Percentiles rank a stretch among this genome's conserved stretches.
phyloP scores from a whole-genome alignment of 2,113 vertebrate species.

The Spilogale gracilis region DNA sequence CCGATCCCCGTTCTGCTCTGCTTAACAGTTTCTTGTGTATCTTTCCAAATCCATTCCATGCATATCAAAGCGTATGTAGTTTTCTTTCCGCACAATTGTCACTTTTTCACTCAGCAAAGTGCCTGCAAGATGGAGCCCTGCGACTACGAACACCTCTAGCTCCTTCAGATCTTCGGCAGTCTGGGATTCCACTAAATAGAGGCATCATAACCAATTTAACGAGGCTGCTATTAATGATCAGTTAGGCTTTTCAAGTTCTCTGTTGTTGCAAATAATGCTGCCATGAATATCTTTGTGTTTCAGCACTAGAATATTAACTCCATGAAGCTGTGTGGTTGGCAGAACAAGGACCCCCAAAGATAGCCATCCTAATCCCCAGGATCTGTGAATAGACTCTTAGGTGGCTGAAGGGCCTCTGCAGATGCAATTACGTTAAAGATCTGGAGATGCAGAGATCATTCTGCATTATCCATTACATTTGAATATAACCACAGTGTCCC shows the following conservation, averaged over 20 bases:
- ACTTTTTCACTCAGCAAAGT: background rate
- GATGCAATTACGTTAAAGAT: background rate
- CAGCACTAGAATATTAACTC: background rate
- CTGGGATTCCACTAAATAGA: background rate
- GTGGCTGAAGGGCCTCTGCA: background rate
- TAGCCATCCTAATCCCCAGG: background rate
- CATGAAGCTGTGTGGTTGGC: background rate
- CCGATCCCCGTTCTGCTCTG: background rate
- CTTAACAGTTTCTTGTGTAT: background rate
- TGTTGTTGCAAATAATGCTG: background rate
- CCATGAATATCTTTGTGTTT: background rate
- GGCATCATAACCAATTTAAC: background rate
- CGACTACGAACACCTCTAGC: fast-evolving
- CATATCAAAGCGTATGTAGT: fast-evolving
- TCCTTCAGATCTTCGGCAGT: background rate
- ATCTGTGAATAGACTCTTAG: background rate
- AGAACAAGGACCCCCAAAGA: background rate
- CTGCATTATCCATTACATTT: background rate
- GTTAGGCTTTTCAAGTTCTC: background rate
- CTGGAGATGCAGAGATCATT: background rate
- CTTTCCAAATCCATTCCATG: background rate
- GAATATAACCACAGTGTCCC: background rate
- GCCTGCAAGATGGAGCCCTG: background rate
- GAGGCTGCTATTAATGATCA: no score
- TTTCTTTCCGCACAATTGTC: background rate